A percentile compares a stretch with the other conserved stretches of the same genome.
These are phyloP conservation scores for Cryptosula pallasiana DNA, from an alignment of 2,888 invertebrate genomes.

Conservation along the genomic window DNA sequence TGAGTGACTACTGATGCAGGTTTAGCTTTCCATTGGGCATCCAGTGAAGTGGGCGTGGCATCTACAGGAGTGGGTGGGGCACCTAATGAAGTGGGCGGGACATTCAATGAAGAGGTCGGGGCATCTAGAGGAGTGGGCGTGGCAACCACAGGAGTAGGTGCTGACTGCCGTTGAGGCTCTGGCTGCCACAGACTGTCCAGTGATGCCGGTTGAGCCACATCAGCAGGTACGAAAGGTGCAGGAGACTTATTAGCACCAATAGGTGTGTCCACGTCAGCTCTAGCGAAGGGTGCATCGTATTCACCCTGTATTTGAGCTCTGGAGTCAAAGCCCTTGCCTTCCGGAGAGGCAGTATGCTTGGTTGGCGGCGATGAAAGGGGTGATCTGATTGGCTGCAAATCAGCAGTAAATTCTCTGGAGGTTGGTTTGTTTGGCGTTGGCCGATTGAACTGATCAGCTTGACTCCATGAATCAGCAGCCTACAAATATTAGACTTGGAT, in stretches of 20 bases:
- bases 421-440: slow-evolving; percentile 15
- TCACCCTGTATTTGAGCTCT: not conserved
- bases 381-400: not conserved
- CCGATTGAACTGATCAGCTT: slow-evolving; percentile 13
- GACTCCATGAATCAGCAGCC: not conserved
- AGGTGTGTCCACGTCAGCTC: not conserved
- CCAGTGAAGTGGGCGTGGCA: not conserved
- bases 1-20: not conserved
- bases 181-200: slow-evolving; percentile 17
- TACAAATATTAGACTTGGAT: no score
- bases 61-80: not conserved
- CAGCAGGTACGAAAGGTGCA: not conserved
- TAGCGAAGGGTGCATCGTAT: not conserved
- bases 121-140: not conserved
- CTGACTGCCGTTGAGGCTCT: not conserved
- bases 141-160: not conserved
- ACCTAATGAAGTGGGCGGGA: not conserved
- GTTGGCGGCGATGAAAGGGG: not conserved
- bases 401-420: not conserved
- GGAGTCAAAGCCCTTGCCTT: no score
- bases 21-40: slow-evolving; percentile 4
- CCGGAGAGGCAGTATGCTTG: not conserved
- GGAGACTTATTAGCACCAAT: not conserved
- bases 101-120: no score
- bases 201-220: not conserved